Base-by-base conservation (phyloP, 2,113 vertebrate genomes). In the Cardinalis cardinalis region DNA sequence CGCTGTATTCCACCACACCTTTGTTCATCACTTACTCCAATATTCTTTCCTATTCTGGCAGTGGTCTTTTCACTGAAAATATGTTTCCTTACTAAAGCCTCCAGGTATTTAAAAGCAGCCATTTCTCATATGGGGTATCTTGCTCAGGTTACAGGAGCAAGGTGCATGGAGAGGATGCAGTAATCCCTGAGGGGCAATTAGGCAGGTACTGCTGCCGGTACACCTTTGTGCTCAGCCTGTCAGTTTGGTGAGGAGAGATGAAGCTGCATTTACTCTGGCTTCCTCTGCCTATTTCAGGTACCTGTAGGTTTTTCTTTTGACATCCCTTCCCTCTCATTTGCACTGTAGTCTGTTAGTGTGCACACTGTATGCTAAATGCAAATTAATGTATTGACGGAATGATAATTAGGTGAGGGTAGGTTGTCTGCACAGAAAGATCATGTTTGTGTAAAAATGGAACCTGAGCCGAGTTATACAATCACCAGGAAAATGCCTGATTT, bases 1-100 rank as follows among this genome's bases (percentile, higher is more conserved):
- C 0, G 0, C 20, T 0, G 0, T 41, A 31, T 10, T 52, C 32
- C 0, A 0, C 49, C 2, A 0, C 15, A 44, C 41, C 69, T 88
- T 49, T 90, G 38, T 24, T 61, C 88, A 64, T 65, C 34, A 5
- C 58, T 78, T 58, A 18, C 59, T 84, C 38, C n/a, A 16, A 1
- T 34, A 20, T 53, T 58, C 34, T 84, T 55, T 43, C 63, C 46
- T 71, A 7, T 61, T 84, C 53, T 72, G 59, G 29, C 34, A 75
- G 44, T 2, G 3, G 29, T 61, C 25, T 72, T 18, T 38, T 53
- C 9, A 32, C 5, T 51, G 81, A 56, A 93, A 75, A 68, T 6
- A 5, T 2, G 0, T 61, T 82, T 61, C 38, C 26, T 78, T 25
- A 23, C 34, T 41, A 51, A 90, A 84, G 31, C 32, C 34, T 58